A percentile compares a stretch with the other conserved stretches of the same genome.
These are phyloP conservation scores for Stegana nigrithorax DNA, from an alignment of 2,888 invertebrate genomes.

Conservation along the genomic window DNA sequence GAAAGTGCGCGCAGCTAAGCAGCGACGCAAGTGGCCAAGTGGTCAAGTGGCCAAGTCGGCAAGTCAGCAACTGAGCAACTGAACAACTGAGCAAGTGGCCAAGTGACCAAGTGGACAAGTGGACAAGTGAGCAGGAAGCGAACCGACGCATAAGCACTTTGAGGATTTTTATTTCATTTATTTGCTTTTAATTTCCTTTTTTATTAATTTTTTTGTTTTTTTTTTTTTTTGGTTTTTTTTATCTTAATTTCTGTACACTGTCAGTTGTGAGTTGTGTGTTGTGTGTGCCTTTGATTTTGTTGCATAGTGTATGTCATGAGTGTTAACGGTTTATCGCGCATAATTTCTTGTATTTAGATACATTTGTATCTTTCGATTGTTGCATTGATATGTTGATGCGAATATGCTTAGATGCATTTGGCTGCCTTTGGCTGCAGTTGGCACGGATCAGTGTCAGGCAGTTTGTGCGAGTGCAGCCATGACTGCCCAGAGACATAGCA, in stretches of 20 bases:
- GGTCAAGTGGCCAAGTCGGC: background rate
- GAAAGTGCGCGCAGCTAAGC: background rate
- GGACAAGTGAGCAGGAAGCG: background rate
- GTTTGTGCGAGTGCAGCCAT: background rate
- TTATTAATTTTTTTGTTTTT: background rate
- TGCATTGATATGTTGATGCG: slow-evolving; percentile 6
- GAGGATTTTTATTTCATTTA: no score
- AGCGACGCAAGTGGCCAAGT: background rate
- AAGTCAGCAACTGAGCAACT: background rate
- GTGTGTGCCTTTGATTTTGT: background rate
- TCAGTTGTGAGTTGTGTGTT: no score
- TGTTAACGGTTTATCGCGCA: slow-evolving; percentile 18
- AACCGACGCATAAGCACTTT: no score
- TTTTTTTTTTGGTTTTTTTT: background rate
- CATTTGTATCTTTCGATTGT: slow-evolving; percentile 15
- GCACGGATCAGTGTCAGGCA: background rate
- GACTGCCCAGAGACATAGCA: background rate
- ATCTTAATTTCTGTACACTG: background rate
- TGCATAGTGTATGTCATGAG: slow-evolving; percentile 12
- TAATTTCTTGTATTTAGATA: slow-evolving; percentile 8
- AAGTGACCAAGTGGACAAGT: background rate
- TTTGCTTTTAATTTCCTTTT: background rate
- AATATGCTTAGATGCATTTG: background rate
- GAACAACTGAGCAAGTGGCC: background rate
- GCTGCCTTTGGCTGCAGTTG: background rate